These are phyloP conservation scores for Lathronympha strigana DNA, from an alignment of 2,888 invertebrate genomes.

Conservation along the genomic window DNA sequence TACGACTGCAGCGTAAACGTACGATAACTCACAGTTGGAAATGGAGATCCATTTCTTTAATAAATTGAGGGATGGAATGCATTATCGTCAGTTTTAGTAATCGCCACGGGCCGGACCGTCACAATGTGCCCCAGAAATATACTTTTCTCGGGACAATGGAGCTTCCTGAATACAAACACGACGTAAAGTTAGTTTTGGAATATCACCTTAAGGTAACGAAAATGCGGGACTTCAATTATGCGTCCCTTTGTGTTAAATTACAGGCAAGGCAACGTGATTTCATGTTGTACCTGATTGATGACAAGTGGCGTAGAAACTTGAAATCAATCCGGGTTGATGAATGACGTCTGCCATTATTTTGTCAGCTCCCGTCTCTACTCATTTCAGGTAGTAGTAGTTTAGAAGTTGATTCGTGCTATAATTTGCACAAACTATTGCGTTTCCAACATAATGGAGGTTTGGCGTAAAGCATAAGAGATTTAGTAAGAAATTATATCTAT, in stretches of 20 bases:
- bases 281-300: conserved; percentile 54
- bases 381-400: conserved; percentile 16
- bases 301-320: conserved; percentile 45
- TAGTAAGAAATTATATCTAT: neutral
- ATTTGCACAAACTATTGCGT: neutral
- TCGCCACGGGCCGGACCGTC: no score
- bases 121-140: no score
- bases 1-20: no score
- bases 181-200: neutral
- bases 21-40: no score
- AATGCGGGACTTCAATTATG: conserved; percentile 13
- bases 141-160: no score
- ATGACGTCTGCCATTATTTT: conserved; percentile 26
- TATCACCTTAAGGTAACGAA: neutral
- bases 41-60: no score
- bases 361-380: conserved; percentile 20
- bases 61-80: no score
- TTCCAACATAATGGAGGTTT: neutral
- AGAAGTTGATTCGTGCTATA: neutral
- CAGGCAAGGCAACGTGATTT: conserved; percentile 25
- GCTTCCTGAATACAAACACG: neutral
- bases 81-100: no score
- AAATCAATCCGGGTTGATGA: conserved; percentile 49
- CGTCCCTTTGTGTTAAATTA: conserved; percentile 22
- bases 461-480: conserved; percentile 12